phyloP scores from a whole-genome alignment of 2,113 vertebrate genomes.

The Corynorhinus townsendii region DNA sequence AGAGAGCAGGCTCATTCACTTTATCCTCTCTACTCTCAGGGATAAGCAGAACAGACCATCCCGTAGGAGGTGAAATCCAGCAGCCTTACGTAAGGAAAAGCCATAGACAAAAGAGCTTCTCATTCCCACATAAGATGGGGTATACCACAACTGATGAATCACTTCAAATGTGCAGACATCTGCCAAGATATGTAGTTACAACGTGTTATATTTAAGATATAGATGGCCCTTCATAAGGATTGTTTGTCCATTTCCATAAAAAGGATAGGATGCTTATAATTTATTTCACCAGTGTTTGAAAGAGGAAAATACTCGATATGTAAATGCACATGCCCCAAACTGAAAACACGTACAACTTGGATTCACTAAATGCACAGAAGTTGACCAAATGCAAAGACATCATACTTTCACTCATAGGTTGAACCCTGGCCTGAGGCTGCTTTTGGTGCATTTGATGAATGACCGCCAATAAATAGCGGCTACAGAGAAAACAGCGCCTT shows the following conservation, averaged over 20 bases:
- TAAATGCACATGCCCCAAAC: neutral
- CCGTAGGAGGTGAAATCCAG: neutral
- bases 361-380: neutral
- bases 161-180: neutral
- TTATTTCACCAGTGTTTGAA: neutral
- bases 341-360: neutral
- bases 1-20: neutral
- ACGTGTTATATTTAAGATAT: neutral
- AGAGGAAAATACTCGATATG: neutral
- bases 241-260: neutral
- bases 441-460: neutral
- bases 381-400: neutral
- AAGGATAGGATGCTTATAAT: neutral
- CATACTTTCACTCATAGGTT: neutral
- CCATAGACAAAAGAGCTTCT: neutral
- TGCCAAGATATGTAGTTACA: neutral
- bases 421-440: neutral
- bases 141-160: neutral
- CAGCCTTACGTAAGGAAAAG: neutral
- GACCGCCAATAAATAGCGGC: neutral
- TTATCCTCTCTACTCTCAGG: neutral
- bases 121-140: neutral
- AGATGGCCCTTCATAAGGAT: neutral
- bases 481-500: neutral
- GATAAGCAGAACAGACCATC: neutral